Evolutionary conservation across 23 tunicate genomes (phyloP).

Genomic region (Halocynthia roretzi): DNA sequence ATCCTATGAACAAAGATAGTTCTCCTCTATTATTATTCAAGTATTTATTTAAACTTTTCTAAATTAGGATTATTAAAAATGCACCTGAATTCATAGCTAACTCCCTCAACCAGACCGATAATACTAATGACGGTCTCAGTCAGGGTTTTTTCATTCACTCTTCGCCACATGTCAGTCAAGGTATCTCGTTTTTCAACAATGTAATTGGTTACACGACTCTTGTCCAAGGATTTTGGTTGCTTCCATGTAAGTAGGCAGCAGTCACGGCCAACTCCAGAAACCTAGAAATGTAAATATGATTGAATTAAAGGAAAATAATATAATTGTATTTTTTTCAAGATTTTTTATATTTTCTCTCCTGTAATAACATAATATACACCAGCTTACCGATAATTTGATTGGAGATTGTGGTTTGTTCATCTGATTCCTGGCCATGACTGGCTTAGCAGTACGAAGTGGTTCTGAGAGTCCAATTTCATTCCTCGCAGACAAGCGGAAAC

Average conservation of each 20-base stretch:
- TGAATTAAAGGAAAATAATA: too few relatives aligned
- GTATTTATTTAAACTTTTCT: not conserved
- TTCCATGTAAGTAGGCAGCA: slow-evolving; percentile 88
- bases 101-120: slow-evolving; percentile 63
- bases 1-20: too few relatives aligned
- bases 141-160: slow-evolving; percentile 59
- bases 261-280: slow-evolving; percentile 55
- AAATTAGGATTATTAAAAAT: not conserved
- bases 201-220: slow-evolving; percentile 46
- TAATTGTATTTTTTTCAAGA: too few relatives aligned
- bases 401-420: slow-evolving; percentile 64
- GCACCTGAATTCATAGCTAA: slow-evolving; percentile 65
- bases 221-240: slow-evolving; percentile 66
- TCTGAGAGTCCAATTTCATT: slow-evolving; percentile 58
- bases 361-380: too few relatives aligned
- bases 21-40: too few relatives aligned
- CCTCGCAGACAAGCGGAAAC: slow-evolving; percentile 77
- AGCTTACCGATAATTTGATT: slow-evolving; percentile 32
- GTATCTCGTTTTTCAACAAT: slow-evolving; percentile 70
- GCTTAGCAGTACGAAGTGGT: slow-evolving; percentile 46
- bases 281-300: not conserved
- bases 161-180: slow-evolving; percentile 69
- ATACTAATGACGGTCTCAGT: slow-evolving; percentile 74
- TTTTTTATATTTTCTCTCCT: too few relatives aligned
- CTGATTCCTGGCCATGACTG: slow-evolving; percentile 57